Evolutionary conservation across 2,797 vertebrate genomes (phyloP), one percentile per base, ranked within the genome.

Genomic region (Pelochelys cantorii): DNA sequence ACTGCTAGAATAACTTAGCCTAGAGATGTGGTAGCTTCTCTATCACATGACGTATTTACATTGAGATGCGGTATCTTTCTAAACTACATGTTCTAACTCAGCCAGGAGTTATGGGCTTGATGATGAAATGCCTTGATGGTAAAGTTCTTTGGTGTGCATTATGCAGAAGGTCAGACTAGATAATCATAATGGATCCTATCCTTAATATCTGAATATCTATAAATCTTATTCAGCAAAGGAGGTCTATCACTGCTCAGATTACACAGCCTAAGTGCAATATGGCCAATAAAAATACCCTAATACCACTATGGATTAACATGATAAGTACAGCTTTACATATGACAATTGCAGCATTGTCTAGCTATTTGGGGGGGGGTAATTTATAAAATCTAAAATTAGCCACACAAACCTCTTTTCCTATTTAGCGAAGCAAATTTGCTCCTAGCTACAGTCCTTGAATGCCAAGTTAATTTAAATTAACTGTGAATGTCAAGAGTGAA

Each of bases 231-330:
- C 68, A 95, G 42, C 75, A 82, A 37, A 17, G 78, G 78, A 86
- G 55, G 48, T 95, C 89, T 95, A 37, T 85, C 94, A 27, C 34
- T 7, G 10, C 79, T 53, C 79, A 90, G 83, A 83, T 75, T 56
- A 86, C 0, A 17, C 4, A 90, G 3, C 78, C 82, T 90, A 92
- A 82, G 31, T 83, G 25, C 13, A 88, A 85, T 9, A 88, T 80
- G 22, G 81, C 60, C 85, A 11, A 74, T 81, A 87, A 84, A 9
- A 9, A 6, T 13, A 11, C 3, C 14, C 0, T 11, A 7, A 59
- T 60, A 83, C 13, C 13, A 25, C 25, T 74, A 74, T 60, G 56
- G 88, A 65, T 79, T 94, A 89, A 48, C n/a, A 29, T 55, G 75
- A 25, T 93, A 93, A 93, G 57, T 68, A 91, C 55, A 13, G 60